Base-by-base conservation (phyloP, 2,797 vertebrate species). In the Loriculus beryllinus region DNA sequence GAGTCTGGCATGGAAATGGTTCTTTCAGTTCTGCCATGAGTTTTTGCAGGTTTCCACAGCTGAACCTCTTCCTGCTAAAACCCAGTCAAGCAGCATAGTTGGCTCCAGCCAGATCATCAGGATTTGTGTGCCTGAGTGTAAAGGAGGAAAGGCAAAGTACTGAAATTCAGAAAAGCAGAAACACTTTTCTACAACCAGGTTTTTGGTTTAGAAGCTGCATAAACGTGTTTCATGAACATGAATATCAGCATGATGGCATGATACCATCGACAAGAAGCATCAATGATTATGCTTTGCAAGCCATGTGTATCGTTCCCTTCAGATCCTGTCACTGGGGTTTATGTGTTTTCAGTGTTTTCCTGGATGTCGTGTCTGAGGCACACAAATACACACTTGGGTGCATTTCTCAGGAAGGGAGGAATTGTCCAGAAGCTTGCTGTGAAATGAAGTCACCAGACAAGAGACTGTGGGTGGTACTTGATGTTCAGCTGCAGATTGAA, bases 311-410 rank as follows among this genome's bases (percentile, higher is more conserved):
- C 29, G 47, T 74, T 74, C 42, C 29, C 31, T 52, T 70, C 42
- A 35, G 8, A 37, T 39, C 39, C 59, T 47, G 10, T 20, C 12
- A 1, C 0, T 37, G 28, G 37, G 17, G 22, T 47, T 54, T n/a
- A 4, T 14, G 17, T 37, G 26, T 45, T 57, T 42, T 31, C 42
- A 28, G 29, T n/a, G 25, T 45, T 14, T 25, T 39, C 51, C 64
- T 42, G 23, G 47, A 8, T 9, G 26, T 47, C 26, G 42, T 74
- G 40, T 37, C 37, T 13, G 42, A 48, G 59, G 33, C 37, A 28
- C 25, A 23, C 13, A 8, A 1, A 12, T 7, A 43, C 35, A 10
- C 15, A 3, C n/a, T 10, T 14, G 7, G 0, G 2, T 25, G 7
- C 29, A 3, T 45, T 84, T 63, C 70, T 54, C 12, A 4, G 6